These are phyloP conservation scores for Zoanthus sansibaricus DNA, from an alignment of 92 coral and sea anemone species.

Conservation along the genomic window DNA sequence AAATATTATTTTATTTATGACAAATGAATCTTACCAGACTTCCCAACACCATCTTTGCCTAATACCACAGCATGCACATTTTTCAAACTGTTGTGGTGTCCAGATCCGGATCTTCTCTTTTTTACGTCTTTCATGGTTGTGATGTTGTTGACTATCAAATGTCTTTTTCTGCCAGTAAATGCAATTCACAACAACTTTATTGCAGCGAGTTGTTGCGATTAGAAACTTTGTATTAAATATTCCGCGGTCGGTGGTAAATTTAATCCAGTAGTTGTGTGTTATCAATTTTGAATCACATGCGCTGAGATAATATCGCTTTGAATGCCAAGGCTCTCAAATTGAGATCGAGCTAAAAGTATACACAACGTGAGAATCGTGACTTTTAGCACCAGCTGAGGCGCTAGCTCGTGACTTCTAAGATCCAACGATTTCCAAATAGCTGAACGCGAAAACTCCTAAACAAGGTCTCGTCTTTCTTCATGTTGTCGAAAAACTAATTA, in stretches of 20 bases:
- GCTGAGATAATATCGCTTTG: background rate
- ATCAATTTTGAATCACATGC: background rate
- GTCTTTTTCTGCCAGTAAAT: background rate
- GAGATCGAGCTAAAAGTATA: background rate
- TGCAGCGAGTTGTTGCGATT: background rate
- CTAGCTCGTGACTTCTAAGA: background rate
- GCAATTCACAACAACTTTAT: background rate
- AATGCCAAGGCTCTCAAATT: background rate
- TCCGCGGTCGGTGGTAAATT: background rate
- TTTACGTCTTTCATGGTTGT: conserved; percentile 43
- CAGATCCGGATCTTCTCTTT: conserved; percentile 52
- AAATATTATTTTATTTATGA: background rate
- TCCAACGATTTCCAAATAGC: background rate
- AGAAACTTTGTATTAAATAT: background rate
- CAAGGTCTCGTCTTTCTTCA: conserved; percentile 38
- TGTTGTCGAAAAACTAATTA: conserved; percentile 5
- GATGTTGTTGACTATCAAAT: background rate
- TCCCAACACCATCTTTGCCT: conserved; percentile 91
- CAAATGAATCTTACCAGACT: conserved; percentile 66
- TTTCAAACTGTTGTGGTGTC: conserved; percentile 70
- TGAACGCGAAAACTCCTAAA: background rate
- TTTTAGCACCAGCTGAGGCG: background rate
- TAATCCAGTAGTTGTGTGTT: background rate
- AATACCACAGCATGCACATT: conserved; percentile 80
- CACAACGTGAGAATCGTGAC: background rate